Percentiles rank a stretch among this genome's conserved stretches.
These are phyloP conservation scores for Puffinus mauretanicus DNA, from an alignment of 2,113 vertebrate species.

Conservation along the genomic window DNA sequence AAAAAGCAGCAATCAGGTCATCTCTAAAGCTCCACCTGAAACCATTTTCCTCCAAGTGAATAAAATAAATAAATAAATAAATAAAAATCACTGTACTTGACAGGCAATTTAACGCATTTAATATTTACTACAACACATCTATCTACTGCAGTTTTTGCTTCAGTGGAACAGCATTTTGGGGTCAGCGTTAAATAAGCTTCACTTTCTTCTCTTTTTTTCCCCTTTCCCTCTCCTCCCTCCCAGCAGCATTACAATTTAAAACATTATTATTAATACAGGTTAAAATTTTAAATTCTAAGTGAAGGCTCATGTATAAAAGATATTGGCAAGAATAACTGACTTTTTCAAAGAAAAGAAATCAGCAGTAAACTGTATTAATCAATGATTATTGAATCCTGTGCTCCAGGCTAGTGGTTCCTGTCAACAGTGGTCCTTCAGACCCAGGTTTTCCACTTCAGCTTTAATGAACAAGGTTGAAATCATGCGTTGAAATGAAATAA, in stretches of 20 bases:
- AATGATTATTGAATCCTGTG: slow-evolving; percentile 70
- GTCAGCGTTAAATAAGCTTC: slow-evolving; percentile 25
- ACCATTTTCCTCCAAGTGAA: neutral
- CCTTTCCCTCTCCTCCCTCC: no score
- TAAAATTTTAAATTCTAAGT: slow-evolving; percentile 38
- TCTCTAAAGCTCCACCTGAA: neutral
- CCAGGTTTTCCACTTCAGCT: slow-evolving; percentile 56
- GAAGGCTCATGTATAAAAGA: slow-evolving; percentile 59
- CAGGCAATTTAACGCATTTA: neutral
- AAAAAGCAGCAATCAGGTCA: neutral
- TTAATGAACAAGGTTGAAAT: slow-evolving; percentile 70
- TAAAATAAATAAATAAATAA: neutral
- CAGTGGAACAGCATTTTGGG: slow-evolving; percentile 27
- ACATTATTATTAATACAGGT: neutral
- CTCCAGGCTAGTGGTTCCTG: slow-evolving; percentile 60
- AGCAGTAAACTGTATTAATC: slow-evolving; percentile 71
- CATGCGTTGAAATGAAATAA: slow-evolving; percentile 63
- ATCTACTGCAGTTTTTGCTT: neutral
- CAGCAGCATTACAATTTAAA: slow-evolving; percentile 32
- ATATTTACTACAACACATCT: neutral
- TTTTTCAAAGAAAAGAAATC: slow-evolving; percentile 66
- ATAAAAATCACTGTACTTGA: neutral
- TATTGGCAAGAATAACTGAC: slow-evolving; percentile 54
- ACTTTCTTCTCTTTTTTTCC: neutral
- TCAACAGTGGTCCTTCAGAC: slow-evolving; percentile 58